phyloP scores from a whole-genome alignment of 2,113 vertebrate species.

The Rissa tridactyla region DNA sequence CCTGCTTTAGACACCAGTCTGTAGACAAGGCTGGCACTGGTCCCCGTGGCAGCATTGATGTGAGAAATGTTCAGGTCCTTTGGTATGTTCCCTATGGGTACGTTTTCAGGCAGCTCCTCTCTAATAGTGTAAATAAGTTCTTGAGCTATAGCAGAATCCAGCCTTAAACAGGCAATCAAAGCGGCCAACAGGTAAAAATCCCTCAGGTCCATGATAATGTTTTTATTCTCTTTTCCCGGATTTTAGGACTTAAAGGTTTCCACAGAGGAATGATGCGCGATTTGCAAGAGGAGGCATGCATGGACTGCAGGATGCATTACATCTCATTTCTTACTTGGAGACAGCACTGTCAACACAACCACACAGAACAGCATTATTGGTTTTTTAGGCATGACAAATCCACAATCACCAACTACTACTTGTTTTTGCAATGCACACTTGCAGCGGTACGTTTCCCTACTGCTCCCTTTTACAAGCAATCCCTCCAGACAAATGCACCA shows the following conservation, averaged over 20 bases:
- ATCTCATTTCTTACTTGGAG: slow-evolving; percentile 82
- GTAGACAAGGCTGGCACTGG: slow-evolving; percentile 94
- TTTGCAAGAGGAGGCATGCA: slow-evolving; percentile 79
- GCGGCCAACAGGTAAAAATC: slow-evolving; percentile 98
- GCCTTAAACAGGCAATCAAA: slow-evolving; percentile 92
- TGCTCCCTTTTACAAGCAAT: not conserved
- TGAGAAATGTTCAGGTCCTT: slow-evolving; percentile 99
- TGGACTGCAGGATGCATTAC: slow-evolving; percentile 82
- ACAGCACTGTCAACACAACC: slow-evolving; percentile 87
- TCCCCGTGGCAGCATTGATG: slow-evolving; percentile 91
- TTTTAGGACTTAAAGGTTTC: slow-evolving; percentile 77
- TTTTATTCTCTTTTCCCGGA: slow-evolving; percentile 77
- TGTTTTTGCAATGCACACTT: slow-evolving; percentile 43
- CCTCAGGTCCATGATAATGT: slow-evolving; percentile 95
- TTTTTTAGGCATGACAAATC: slow-evolving; percentile 61
- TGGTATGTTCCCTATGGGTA: slow-evolving; percentile 99
- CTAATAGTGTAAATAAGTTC: slow-evolving; percentile 98
- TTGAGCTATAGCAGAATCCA: slow-evolving; percentile 96
- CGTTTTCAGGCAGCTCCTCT: slow-evolving; percentile 97
- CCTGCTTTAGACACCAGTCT: slow-evolving; percentile 97
- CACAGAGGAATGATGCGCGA: slow-evolving; percentile 68
- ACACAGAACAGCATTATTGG: slow-evolving; percentile 85
- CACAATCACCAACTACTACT: slow-evolving; percentile 63
- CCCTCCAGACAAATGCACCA: slow-evolving; percentile 46
- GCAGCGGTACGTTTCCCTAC: slow-evolving; percentile 5